Base-by-base conservation (phyloP, 2,797 vertebrate genomes). In the Spea hammondii region DNA sequence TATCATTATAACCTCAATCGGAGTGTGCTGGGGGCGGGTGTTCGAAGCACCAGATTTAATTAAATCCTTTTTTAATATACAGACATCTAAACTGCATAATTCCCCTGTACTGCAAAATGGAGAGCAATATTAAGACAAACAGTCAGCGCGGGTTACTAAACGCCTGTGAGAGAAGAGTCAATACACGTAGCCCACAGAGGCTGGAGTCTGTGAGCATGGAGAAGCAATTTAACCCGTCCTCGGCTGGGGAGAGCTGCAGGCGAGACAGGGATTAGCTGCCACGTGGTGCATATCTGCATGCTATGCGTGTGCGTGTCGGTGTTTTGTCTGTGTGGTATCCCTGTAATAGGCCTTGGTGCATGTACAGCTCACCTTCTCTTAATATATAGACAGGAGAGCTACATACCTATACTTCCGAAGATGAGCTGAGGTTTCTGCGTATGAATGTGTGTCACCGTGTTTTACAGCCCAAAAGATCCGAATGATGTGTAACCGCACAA, bases 21-120 rank as follows among this genome's bases (percentile, higher is more conserved):
- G 90, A 91, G 65, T 74, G 54, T 77, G 80, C 70, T 73, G 80
- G 74, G 74, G 70, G 70, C 49, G 68, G 49, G 79, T 90, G 92
- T 93, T 93, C 93, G 91, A 91, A 92, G 92, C 91, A 92, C 93
- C 89, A 90, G 91, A 93, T 93, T 93, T 93, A 93, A 93, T 93
- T 93, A 93, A 91, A 92, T 90, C 91, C 90, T 93, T 93, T 92
- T 93, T 93, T 92, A 93, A 93, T 93, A 93, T 93, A 93, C 92
- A 93, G 91, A 91, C 88, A 91, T 91, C 88, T 90, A 91, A 93
- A 93, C 91, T 89, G 89, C 89, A 91, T 92, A 93, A 93, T 93
- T 93, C 89, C 86, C 87, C 88, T 90, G 90, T 90, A 91, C 91
- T 90, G 86, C 90, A 91, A 91, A 90, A 89, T 84, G 86, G 89